Evolutionary conservation across 2,888 invertebrate species (phyloP).

Genomic region (Aleiodes leptofemur): DNA sequence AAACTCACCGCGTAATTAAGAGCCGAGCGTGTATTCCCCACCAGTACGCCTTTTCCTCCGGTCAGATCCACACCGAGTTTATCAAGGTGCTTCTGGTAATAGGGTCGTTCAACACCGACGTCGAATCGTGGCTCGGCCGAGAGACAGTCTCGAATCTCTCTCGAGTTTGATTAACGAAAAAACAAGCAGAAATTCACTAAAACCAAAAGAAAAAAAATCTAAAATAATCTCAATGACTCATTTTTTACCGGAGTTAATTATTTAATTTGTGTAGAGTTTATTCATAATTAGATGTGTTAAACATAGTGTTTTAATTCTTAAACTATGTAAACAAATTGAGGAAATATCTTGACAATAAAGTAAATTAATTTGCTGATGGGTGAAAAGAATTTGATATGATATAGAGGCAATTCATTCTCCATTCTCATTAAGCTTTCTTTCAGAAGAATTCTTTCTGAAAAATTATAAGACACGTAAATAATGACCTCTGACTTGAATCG

Average conservation of each 20-base stretch:
- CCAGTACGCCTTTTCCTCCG: conserved; percentile 52
- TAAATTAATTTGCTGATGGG: no score
- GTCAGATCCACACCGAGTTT: conserved; percentile 58
- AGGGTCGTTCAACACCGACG: conserved; percentile 59
- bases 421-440: no score
- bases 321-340: no score
- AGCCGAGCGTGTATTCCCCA: conserved; percentile 54
- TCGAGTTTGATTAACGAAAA: conserved; percentile 47
- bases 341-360: no score
- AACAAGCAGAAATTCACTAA: background rate
- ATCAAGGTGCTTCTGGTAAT: conserved; percentile 65
- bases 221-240: background rate
- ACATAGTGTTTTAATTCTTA: no score
- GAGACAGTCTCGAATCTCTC: conserved; percentile 50
- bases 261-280: background rate
- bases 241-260: conserved; percentile 48
- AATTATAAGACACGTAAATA: conserved; percentile 7
- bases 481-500: background rate
- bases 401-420: no score
- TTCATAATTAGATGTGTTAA: no score
- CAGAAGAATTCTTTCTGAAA: no score
- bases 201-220: background rate
- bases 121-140: conserved; percentile 43
- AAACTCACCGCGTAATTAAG: conserved; percentile 67
- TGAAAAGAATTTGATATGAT: no score